Percentiles rank a stretch among this genome's conserved stretches.
Conservation (phyloP, 2,113 vertebrate species). For the Columba janthina region DNA sequence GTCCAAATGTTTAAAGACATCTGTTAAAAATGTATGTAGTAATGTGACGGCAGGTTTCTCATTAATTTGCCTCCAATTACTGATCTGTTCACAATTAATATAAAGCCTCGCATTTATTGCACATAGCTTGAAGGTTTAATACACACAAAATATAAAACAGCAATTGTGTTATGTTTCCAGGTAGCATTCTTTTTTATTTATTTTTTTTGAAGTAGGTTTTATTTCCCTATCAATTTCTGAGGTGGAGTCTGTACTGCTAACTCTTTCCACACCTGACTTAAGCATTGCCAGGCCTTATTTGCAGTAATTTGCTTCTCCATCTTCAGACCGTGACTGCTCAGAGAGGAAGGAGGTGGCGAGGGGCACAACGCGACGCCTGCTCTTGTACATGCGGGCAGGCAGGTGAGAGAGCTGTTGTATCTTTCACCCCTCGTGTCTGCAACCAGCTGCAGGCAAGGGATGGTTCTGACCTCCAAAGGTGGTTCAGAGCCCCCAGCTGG, state of each 20-base stretch:
- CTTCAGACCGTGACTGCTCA: not conserved
- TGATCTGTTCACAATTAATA: slow-evolving; percentile 71
- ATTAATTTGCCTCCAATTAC: slow-evolving; percentile 69
- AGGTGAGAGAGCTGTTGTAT: not conserved
- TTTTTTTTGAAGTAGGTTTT: not conserved
- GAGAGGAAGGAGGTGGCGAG: not conserved
- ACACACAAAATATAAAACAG: not conserved
- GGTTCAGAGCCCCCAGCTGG: not conserved
- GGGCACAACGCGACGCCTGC: not conserved
- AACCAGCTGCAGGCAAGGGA: not conserved
- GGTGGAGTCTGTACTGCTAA: not conserved
- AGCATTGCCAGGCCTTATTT: not conserved
- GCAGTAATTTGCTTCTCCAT: not conserved
- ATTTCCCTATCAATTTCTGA: slow-evolving; percentile 14
- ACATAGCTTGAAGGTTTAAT: slow-evolving; percentile 35
- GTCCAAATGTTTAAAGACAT: slow-evolving; percentile 82
- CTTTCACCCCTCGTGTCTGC: not conserved
- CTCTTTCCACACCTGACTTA: not conserved
- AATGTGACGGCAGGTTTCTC: slow-evolving; percentile 75
- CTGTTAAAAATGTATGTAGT: slow-evolving; percentile 61
- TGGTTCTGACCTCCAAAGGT: not conserved
- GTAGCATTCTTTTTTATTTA: not conserved
- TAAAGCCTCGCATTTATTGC: slow-evolving; percentile 56
- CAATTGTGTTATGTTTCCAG: not conserved
- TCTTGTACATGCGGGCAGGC: not conserved